A percentile compares a stretch with the other conserved stretches of the same genome.
Conservation (phyloP, 2,797 vertebrate genomes). For the Brachyrhaphis roseni region DNA sequence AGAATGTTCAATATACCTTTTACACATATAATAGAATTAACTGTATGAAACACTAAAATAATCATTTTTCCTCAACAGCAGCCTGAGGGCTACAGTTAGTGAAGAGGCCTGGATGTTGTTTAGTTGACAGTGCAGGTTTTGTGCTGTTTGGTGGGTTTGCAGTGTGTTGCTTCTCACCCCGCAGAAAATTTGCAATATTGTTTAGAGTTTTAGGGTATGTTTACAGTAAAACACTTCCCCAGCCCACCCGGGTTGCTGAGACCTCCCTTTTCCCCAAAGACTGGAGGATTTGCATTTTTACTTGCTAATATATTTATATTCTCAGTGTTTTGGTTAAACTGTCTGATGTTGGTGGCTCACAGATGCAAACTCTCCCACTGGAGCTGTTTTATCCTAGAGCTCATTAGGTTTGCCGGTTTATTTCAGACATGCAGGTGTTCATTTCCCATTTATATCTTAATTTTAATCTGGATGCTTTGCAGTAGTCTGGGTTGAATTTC, state of each 20-base stretch:
- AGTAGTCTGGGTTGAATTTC: not conserved
- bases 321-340: conserved; percentile 12
- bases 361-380: conserved; percentile 8
- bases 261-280: conserved; percentile 24
- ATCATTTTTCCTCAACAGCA: too few relatives aligned
- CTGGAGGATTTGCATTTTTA: not conserved
- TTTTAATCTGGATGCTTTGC: conserved; percentile 10
- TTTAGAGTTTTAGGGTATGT: conserved; percentile 25
- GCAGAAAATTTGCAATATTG: conserved; percentile 32
- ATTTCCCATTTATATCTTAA: not conserved
- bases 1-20: too few relatives aligned
- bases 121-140: conserved; percentile 9
- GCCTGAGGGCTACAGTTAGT: not conserved
- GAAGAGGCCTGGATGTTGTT: not conserved
- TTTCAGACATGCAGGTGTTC: conserved; percentile 5
- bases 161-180: conserved; percentile 40
- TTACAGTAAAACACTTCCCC: conserved; percentile 13
- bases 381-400: conserved; percentile 10
- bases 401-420: conserved; percentile 13
- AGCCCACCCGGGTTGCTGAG: conserved; percentile 11
- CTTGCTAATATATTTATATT: conserved; percentile 6
- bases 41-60: too few relatives aligned
- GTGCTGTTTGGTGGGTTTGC: conserved; percentile 12
- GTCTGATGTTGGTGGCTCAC: conserved; percentile 6
- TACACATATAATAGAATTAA: too few relatives aligned